Evolutionary conservation across 2,797 vertebrate genomes (phyloP).

Genomic region (Mus caroli): DNA sequence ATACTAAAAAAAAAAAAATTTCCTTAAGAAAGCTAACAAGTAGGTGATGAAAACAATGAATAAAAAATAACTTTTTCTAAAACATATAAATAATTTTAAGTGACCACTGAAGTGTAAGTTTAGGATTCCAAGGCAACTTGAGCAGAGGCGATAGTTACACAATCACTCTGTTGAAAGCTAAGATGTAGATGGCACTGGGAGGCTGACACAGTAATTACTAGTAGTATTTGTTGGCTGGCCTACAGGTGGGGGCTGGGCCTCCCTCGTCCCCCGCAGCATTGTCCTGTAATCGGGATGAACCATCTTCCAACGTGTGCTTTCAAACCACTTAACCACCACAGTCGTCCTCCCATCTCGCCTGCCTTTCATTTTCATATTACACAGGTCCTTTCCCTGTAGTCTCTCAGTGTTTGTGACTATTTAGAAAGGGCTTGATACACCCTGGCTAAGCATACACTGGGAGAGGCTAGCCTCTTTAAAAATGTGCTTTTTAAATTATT

Average conservation of each 20-base stretch:
- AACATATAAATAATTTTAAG: slow-evolving; percentile 85
- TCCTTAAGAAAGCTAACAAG: slow-evolving; percentile 83
- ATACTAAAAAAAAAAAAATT: slow-evolving; percentile 79
- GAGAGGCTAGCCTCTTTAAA: neutral
- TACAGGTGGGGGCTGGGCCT: slow-evolving; percentile 88
- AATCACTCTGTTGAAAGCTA: slow-evolving; percentile 89
- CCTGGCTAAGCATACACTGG: neutral
- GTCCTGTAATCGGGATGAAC: slow-evolving; percentile 81
- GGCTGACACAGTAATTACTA: slow-evolving; percentile 86
- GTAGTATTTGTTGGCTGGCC: slow-evolving; percentile 85
- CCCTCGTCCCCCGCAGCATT: slow-evolving; percentile 86
- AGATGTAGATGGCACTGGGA: slow-evolving; percentile 86
- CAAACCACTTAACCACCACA: slow-evolving; percentile 73
- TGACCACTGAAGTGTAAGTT: slow-evolving; percentile 84
- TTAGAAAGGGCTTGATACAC: neutral
- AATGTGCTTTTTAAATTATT: neutral
- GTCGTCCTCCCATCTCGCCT: slow-evolving; percentile 67
- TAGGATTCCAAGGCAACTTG: slow-evolving; percentile 87
- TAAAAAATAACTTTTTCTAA: slow-evolving; percentile 87
- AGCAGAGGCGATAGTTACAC: slow-evolving; percentile 85
- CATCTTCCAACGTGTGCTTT: slow-evolving; percentile 75
- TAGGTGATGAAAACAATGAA: slow-evolving; percentile 81
- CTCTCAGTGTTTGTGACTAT: slow-evolving; percentile 60
- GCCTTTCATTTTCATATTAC: slow-evolving; percentile 68
- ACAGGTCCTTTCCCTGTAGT: slow-evolving; percentile 70